A percentile compares a stretch with the other conserved stretches of the same genome.
Conservation (phyloP, 2,113 vertebrate genomes). For the Colius striatus region DNA sequence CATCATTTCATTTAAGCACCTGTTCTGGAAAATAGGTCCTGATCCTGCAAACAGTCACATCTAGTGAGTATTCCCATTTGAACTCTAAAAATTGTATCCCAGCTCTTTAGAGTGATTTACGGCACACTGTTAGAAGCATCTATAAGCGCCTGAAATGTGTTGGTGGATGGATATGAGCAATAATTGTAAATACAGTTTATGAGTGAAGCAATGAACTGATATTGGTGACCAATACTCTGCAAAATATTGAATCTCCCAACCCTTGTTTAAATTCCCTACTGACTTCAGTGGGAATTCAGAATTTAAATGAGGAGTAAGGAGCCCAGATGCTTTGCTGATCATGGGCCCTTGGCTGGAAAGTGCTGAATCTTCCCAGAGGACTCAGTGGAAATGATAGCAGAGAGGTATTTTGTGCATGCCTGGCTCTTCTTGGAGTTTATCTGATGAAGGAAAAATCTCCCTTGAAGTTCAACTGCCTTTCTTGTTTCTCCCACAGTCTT, state of each 20-base stretch:
- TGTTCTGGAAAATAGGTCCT: slow-evolving; percentile 66
- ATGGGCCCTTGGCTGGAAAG: slow-evolving; percentile 1
- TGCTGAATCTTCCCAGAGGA: background rate
- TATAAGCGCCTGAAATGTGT: slow-evolving; percentile 51
- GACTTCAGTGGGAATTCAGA: slow-evolving; percentile 30
- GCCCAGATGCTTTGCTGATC: slow-evolving; percentile 54
- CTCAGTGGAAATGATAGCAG: background rate
- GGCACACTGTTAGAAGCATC: slow-evolving; percentile 27
- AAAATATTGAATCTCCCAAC: slow-evolving; percentile 31
- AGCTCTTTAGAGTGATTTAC: slow-evolving; percentile 49
- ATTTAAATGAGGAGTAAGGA: slow-evolving; percentile 33
- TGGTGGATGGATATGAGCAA: slow-evolving; percentile 44
- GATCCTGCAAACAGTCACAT: slow-evolving; percentile 45
- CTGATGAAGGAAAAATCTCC: background rate
- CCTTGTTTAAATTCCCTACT: slow-evolving; percentile 42
- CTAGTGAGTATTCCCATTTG: slow-evolving; percentile 60
- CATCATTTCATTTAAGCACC: slow-evolving; percentile 65
- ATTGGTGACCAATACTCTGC: background rate
- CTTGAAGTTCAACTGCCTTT: background rate
- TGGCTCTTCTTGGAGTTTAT: background rate
- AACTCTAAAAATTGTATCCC: slow-evolving; percentile 56
- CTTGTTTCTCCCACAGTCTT: background rate
- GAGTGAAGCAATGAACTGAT: slow-evolving; percentile 27
- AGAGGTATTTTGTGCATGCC: background rate
- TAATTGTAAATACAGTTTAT: slow-evolving; percentile 65